Evolutionary conservation across 2,113 vertebrate species (phyloP), one percentile per base, ranked within the genome.

Genomic region (Prionailurus viverrinus): DNA sequence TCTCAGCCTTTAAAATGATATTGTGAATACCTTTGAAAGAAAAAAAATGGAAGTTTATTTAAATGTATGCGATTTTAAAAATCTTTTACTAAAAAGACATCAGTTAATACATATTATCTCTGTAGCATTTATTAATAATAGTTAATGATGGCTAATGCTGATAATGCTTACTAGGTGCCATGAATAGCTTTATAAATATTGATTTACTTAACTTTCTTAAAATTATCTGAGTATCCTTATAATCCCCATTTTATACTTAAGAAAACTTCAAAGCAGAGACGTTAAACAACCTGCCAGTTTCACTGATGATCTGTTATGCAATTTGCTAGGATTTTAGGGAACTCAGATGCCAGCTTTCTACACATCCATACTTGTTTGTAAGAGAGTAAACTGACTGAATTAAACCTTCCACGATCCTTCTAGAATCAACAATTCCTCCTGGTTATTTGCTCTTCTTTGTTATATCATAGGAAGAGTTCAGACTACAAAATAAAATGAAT

Each of bases 1-100:
- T 63, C 65, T 97, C 27, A 90, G 36, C 16, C 14, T 86, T 96
- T 92, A 87, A 96, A 78, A 91, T 80, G 23, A 86, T 97, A 95
- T 18, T 13, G 1, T 89, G 45, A 93, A 96, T 29, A 89, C 19
- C 5, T 53, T 41, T 55, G 33, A 92, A 65, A 93, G 14, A 92
- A 91, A 95, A 74, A 45, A 51, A 7, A 13, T 69, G 31, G 4
- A 85, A 61, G 5, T 84, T 94, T 85, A 86, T 69, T 97, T 71
- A 97, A 93, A 87, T 51, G 1, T n/a, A 19, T 25, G 12, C 65
- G 8, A 92, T 84, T 92, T 91, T 1, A 21, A 91, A 83, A 79
- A 4, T 14, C 13, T 79, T 96, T 86, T 23, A 71, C 5, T 74
- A 94, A 94, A 29, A 81, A 91, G 91, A 8, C 3, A 61, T 4